A percentile compares a stretch with the other conserved stretches of the same genome.
Evolutionary conservation across 37 sponge, comb jelly and placozoan species (phyloP).

Genomic region (Ephydatia muelleri): DNA sequence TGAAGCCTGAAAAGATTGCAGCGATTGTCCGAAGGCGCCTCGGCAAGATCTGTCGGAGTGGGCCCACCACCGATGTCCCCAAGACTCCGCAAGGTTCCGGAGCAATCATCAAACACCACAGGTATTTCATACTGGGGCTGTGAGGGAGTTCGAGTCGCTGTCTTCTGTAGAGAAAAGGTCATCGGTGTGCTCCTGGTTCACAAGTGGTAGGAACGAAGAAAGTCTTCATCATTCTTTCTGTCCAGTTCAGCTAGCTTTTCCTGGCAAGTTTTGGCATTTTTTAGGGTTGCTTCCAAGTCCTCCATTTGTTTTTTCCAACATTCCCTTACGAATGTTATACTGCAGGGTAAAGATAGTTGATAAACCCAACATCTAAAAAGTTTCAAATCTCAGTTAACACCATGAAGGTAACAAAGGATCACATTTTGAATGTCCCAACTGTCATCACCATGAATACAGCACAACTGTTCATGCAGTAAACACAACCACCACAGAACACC

Average conservation of each 20-base stretch:
- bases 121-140: slow-evolving; percentile 50
- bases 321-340: slow-evolving; percentile 26
- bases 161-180: slow-evolving; percentile 40
- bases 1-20: slow-evolving; percentile 43
- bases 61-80: slow-evolving; percentile 79
- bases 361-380: neutral
- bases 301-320: slow-evolving; percentile 45
- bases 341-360: slow-evolving; percentile 3
- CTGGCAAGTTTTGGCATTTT: slow-evolving; percentile 15
- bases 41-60: slow-evolving; percentile 43
- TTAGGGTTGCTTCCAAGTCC: slow-evolving; percentile 1
- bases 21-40: neutral
- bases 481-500: no score
- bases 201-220: slow-evolving; percentile 36
- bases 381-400: no score
- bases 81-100: slow-evolving; percentile 1
- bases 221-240: slow-evolving; percentile 27
- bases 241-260: slow-evolving; percentile 42
- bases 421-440: no score
- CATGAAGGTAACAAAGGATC: neutral
- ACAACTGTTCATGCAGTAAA: no score
- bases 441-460: no score
- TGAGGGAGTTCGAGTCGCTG: slow-evolving; percentile 24
- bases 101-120: neutral
- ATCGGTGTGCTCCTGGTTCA: slow-evolving; percentile 16